Evolutionary conservation across 2,797 vertebrate species (phyloP).

Genomic region (Ctenosaura bakeri): DNA sequence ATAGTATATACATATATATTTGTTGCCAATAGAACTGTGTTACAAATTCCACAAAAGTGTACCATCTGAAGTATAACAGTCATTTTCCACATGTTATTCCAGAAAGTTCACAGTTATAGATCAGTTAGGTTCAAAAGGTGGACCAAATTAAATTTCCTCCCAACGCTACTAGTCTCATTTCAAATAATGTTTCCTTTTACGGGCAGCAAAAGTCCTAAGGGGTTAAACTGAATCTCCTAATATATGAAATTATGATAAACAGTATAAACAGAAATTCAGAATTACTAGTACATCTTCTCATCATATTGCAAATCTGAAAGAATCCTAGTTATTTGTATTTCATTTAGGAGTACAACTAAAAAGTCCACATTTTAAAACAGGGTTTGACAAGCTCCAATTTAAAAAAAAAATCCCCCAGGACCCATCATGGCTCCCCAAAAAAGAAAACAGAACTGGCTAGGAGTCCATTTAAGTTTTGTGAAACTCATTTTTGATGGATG

Average conservation of each 20-base stretch:
- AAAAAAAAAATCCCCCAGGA: too few relatives aligned
- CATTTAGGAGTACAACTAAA: not conserved
- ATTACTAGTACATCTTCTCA: not conserved
- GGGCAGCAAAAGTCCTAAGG: not conserved
- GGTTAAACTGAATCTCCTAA: not conserved
- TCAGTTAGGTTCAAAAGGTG: not conserved
- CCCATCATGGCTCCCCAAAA: too few relatives aligned
- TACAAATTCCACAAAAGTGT: not conserved
- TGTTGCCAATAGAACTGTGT: not conserved
- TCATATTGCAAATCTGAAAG: not conserved
- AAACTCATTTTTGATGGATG: too few relatives aligned
- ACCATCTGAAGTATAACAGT: not conserved
- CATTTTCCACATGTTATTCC: not conserved
- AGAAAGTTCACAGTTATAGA: not conserved
- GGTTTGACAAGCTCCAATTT: too few relatives aligned
- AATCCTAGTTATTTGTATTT: not conserved
- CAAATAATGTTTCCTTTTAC: not conserved
- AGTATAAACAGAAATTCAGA: not conserved
- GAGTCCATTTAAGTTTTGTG: too few relatives aligned
- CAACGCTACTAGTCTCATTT: not conserved
- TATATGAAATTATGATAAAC: too few relatives aligned
- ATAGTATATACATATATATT: not conserved
- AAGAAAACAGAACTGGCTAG: too few relatives aligned
- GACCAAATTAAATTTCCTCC: not conserved
- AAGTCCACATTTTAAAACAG: too few relatives aligned